These are phyloP conservation scores for Palythoa caribaeorum DNA, from an alignment of 92 coral and sea anemone species.

Conservation along the genomic window DNA sequence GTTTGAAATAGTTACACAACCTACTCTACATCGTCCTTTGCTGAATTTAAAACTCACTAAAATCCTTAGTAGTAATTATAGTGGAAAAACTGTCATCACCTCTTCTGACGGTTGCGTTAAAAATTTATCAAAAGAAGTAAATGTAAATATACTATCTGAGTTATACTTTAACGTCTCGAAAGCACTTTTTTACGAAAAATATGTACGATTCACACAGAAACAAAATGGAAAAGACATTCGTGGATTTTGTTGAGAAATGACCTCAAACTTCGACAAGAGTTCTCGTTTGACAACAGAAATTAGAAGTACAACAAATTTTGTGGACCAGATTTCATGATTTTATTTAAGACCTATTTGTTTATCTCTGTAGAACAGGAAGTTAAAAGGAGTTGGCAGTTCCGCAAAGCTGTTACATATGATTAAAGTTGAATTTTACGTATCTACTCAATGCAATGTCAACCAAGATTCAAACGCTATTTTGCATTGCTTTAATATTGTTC, in stretches of 20 bases:
- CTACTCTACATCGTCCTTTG: too few relatives aligned
- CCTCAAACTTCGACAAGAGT: too few relatives aligned
- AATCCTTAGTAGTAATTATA: not conserved
- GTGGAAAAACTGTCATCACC: not conserved
- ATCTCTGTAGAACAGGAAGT: not conserved
- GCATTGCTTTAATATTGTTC: not conserved
- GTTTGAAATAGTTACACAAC: too few relatives aligned
- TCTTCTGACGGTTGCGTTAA: not conserved
- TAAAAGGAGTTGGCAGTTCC: not conserved
- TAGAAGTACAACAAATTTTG: not conserved
- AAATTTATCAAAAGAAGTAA: not conserved
- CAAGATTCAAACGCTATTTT: not conserved
- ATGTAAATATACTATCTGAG: not conserved
- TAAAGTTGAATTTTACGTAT: not conserved
- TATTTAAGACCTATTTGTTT: not conserved
- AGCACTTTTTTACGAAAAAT: not conserved
- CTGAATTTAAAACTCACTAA: too few relatives aligned
- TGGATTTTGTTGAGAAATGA: too few relatives aligned
- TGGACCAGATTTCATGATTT: not conserved
- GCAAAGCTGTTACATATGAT: not conserved
- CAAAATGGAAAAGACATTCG: too few relatives aligned
- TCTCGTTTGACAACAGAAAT: not conserved
- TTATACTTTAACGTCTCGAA: not conserved
- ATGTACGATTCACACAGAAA: not conserved
- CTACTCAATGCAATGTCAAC: not conserved